Base-by-base conservation (phyloP, 2,888 invertebrate genomes). In the Zaprionus bogoriensis region DNA sequence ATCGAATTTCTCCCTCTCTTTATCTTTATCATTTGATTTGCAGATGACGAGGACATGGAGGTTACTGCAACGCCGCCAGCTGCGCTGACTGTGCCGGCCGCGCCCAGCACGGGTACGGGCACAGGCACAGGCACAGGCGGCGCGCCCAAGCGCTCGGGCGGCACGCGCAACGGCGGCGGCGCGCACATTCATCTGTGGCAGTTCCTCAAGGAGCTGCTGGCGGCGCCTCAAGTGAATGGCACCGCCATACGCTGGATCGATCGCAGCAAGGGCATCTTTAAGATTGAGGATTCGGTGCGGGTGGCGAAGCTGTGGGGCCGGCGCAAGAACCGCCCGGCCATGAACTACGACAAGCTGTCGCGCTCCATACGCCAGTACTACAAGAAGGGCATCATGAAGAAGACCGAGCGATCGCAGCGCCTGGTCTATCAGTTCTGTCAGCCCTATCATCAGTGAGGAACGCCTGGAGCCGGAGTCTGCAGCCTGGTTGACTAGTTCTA, bases 371-470 rank as follows among this genome's bases (percentile, higher is more conserved):
- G 99, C 50, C 99, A 99, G 91, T 99, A 99, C 92, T 99, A 99
- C 93, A 99, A 99, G 92, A 99, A 99, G 92, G 98, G 98, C 57
- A 99, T 99, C 91, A 98, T 99, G 97, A 98, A 98, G 93, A 99
- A 99, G 92, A 99, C 99, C 0, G 98, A 98, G 90, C 93, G 99
- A 73, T 98, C 98, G 79, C 99, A 99, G 92, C 94, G 99, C 90
- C 94, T 99, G 85, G 99, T 99, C 68, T 99, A 99, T 92, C 99
- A 99, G 92, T 99, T 99, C 92, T 99, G 98, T 91, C 96, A 97
- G 91, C 97, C 98, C 14, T 98, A 98, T 92, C 95, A 94, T 89
- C 93, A 97, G 90, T 97, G 94, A 84, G 64, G 7, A 36, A 7
- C 32, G 30, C 14, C 3, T 14, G 19, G 19, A 7, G 2, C 2